Conservation (phyloP, 2,888 invertebrate species). For the Quadriops clusia region DNA sequence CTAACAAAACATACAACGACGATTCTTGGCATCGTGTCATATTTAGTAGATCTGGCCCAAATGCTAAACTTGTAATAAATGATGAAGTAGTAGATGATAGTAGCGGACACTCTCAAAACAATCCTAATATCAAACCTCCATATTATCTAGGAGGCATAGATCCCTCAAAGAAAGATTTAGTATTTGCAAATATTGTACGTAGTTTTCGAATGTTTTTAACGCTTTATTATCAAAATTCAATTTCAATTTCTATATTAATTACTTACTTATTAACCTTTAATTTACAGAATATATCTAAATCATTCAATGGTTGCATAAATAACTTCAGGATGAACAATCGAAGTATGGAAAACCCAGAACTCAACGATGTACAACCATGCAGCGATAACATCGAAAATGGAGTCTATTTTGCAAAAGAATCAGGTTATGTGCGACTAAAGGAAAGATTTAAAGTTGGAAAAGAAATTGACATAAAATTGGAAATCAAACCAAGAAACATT, state of each 20-base stretch:
- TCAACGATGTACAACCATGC: conserved; percentile 62
- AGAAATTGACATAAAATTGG: conserved; percentile 67
- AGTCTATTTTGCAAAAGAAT: conserved; percentile 69
- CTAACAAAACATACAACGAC: conserved; percentile 52
- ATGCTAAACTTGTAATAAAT: conserved; percentile 58
- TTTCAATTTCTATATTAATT: conserved; percentile 4
- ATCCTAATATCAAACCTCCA: conserved; percentile 54
- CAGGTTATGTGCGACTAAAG: conserved; percentile 58
- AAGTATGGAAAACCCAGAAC: conserved; percentile 47
- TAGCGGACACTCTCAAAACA: conserved; percentile 21
- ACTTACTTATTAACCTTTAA: conserved; percentile 1
- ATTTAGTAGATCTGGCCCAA: conserved; percentile 49
- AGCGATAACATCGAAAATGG: conserved; percentile 68
- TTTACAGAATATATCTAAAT: conserved; percentile 37
- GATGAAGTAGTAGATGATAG: conserved; percentile 37
- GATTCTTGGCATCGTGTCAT: conserved; percentile 68
- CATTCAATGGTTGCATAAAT: conserved; percentile 76
- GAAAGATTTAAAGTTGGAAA: conserved; percentile 66
- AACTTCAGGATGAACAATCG: conserved; percentile 61
- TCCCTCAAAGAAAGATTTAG: conserved; percentile 36
- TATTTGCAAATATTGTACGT: conserved; percentile 30
- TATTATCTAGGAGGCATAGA: conserved; percentile 75
- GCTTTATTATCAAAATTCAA: neutral
- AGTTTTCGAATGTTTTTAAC: neutral
- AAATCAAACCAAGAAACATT: conserved; percentile 73